These are phyloP conservation scores for Chunga burmeisteri DNA, from an alignment of 2,113 vertebrate species.

Conservation along the genomic window DNA sequence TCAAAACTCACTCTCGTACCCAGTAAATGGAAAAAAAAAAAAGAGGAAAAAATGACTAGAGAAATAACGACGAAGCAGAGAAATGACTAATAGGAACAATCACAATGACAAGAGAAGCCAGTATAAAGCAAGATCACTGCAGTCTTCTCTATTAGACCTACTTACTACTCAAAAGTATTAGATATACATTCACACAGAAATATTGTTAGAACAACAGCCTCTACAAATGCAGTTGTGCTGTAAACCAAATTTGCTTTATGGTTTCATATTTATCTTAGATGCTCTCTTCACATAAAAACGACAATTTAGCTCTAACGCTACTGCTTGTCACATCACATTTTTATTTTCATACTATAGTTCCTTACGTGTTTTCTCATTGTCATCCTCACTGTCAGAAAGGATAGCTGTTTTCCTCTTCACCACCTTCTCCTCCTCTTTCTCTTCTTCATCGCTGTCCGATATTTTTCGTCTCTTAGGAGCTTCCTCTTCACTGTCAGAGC, in stretches of 20 bases:
- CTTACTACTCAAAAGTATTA: neutral
- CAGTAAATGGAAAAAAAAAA: accelerated
- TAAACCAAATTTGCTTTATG: neutral
- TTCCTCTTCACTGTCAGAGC: slow-evolving; percentile 79
- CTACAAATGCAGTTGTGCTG: neutral
- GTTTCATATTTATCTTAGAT: neutral
- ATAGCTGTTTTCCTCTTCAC: slow-evolving; percentile 90
- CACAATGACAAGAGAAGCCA: neutral
- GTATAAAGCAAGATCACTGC: neutral
- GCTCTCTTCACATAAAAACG: neutral
- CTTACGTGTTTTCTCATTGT: slow-evolving; percentile 81
- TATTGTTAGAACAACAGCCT: neutral
- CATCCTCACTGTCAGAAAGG: slow-evolving; percentile 94
- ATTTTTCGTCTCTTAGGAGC: slow-evolving; percentile 63
- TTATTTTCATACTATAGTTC: neutral
- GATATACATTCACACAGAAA: neutral
- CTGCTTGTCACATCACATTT: neutral
- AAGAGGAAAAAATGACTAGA: neutral
- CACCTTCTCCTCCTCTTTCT: slow-evolving; percentile 78
- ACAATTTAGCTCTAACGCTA: neutral
- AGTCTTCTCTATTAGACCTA: neutral
- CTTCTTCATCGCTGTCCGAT: slow-evolving; percentile 82
- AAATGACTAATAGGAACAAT: neutral
- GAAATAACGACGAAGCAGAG: neutral
- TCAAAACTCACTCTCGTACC: neutral